A percentile compares a stretch with the other conserved stretches of the same genome.
phyloP scores from a whole-genome alignment of 1,140 invertebrate species.

The Dendrolimus kikuchii region DNA sequence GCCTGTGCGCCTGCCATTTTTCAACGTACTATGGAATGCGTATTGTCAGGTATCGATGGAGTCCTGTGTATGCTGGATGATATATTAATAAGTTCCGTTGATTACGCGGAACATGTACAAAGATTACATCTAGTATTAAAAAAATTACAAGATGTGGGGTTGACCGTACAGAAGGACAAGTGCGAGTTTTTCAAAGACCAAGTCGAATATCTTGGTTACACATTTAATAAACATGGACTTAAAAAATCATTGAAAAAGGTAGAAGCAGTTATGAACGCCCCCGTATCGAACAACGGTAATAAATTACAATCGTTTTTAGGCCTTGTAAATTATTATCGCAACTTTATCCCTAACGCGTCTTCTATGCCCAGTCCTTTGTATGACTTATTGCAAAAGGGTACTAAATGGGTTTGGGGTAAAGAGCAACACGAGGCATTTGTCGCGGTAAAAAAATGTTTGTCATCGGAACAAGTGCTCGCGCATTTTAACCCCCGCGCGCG shows the following conservation, averaged over 20 bases:
- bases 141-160: constrained; percentile 14
- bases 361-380: constrained; percentile 36
- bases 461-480: constrained; percentile 30
- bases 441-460: constrained; percentile 27
- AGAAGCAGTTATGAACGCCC: constrained; percentile 14
- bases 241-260: constrained; percentile 15
- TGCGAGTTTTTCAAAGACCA: constrained; percentile 20
- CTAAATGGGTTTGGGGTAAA: constrained; percentile 18
- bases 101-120: constrained; percentile 7
- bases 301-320: constrained; percentile 25
- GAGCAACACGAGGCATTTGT: constrained; percentile 26
- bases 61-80: constrained; percentile 17
- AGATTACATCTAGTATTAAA: constrained; percentile 15
- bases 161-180: constrained; percentile 10
- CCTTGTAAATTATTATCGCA: constrained; percentile 29
- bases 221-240: constrained; percentile 17
- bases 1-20: constrained; percentile 21
- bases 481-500: constrained; percentile 50
- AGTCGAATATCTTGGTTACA: constrained; percentile 13
- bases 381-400: constrained; percentile 21
- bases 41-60: constrained; percentile 18
- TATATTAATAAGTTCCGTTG: constrained; percentile 14
- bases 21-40: constrained; percentile 26
- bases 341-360: constrained; percentile 54
- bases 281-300: constrained; percentile 8